These are phyloP conservation scores for Oophaga sylvatica DNA, from an alignment of 2,797 vertebrate species.

Conservation along the genomic window DNA sequence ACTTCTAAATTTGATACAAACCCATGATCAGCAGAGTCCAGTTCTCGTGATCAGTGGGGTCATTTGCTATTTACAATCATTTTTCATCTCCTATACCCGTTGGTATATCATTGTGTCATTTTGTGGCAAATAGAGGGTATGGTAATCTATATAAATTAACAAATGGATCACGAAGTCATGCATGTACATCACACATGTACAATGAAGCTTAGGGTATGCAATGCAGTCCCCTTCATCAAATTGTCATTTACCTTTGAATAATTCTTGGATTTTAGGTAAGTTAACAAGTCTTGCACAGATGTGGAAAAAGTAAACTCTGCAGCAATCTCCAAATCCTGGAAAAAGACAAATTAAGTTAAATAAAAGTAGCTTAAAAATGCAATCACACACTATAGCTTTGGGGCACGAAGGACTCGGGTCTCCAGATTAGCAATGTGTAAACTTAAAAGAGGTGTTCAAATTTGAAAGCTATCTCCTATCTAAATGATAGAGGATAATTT, in stretches of 20 bases:
- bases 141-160: too few relatives aligned
- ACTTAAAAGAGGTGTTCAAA: too few relatives aligned
- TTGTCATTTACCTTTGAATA: conserved; percentile 86
- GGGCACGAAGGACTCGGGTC: too few relatives aligned
- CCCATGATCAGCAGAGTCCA: too few relatives aligned
- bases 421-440: too few relatives aligned
- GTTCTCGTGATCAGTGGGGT: too few relatives aligned
- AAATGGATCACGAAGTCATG: not conserved
- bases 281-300: conserved; percentile 83
- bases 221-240: not conserved
- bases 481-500: too few relatives aligned
- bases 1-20: too few relatives aligned
- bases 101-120: not conserved
- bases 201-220: not conserved
- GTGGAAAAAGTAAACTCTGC: conserved; percentile 89
- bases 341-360: conserved; percentile 33
- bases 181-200: not conserved
- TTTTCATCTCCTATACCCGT: too few relatives aligned
- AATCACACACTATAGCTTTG: not conserved
- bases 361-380: not conserved
- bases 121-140: too few relatives aligned
- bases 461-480: too few relatives aligned
- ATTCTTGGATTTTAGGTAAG: conserved; percentile 82
- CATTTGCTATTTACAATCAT: too few relatives aligned
- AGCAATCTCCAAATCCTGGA: conserved; percentile 94